Base-by-base conservation (phyloP, 1,140 invertebrate species). In the Brachionus paranguensis region DNA sequence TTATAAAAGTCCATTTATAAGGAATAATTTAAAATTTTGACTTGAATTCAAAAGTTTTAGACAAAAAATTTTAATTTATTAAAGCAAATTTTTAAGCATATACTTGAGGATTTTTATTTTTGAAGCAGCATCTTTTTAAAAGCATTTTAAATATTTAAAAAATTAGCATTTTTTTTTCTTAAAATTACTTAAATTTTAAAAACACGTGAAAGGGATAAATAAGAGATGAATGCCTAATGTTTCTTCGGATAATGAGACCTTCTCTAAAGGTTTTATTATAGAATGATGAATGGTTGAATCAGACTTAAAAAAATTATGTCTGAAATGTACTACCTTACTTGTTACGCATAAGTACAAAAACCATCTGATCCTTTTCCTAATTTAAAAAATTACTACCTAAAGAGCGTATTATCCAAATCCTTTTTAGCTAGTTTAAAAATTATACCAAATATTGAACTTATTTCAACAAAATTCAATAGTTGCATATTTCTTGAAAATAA, bases 301-400 rank as follows among this genome's bases (percentile, higher is more conserved):
- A 68, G 78, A 81, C 78, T 81, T 37, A 50, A 81, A 81, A 81
- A 55, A 64, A 81, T 81, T 60, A 81, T 81, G 78, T 81, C 78
- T 81, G 78, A 81, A 29, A 81, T 81, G 78, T 81, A 81, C 78
- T 64, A 12, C 53, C 78, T 47, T 17, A 20, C 11, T 81, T 81
- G 78, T 81, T 81, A 81, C 78, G 78, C 78, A 43, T 81, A 45
- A 45, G 78, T 81, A 81, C 78, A 81, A 43, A 60, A 81, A 81
- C 78, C 78, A 81, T 81, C 78, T 81, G 78, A 81, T 50, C 45
- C 72, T 37, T 7, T 6, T 37, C 33, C 33, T 7, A 37, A 37
- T 37, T 24, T 24, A 24, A 24, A 24, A 24, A 24, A 24, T 24
- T 24, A 24, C 24, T 24, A 24, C 24, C 24, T 24, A 24, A 24